Base-by-base conservation (phyloP, 2,888 invertebrate genomes). In the Brachypterus glaber region DNA sequence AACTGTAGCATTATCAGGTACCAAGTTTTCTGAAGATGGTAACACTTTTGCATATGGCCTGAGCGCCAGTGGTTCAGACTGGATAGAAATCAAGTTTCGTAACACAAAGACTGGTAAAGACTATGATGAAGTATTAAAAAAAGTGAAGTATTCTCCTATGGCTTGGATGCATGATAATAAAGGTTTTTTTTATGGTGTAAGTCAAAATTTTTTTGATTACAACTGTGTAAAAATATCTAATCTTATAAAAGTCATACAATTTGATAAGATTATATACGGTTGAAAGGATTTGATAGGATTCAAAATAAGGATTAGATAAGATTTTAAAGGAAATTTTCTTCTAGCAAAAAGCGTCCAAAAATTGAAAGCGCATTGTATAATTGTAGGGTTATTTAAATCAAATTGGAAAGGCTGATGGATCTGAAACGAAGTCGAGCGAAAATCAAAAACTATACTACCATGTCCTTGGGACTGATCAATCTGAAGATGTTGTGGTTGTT, bases 361-460 rank as follows among this genome's bases (percentile, higher is more conserved):
- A n/a, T n/a, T n/a, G n/a, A n/a, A n/a, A n/a, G n/a, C n/a, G n/a
- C n/a, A 26, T 33, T 33, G 29, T 17, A 32, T 45, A 37, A 52
- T 59, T 52, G 33, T 60, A 87, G 86, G 74, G 80, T 18, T 95
- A 89, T 66, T 82, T 86, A 2, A 81, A 84, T 32, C 62, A 66
- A 51, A 72, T 72, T 35, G 89, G 87, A 17, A 85, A 87, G 67
- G 79, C 84, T 2, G 92, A 93, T 69, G 96, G 96, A 2, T 89
- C 90, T 0, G 92, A 93, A 68, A 92, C 92, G 0, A 77, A 79
- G 41, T 76, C 80, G 51, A 89, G 85, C 63, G 75, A 83, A 57
- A 80, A 91, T 67, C 96, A 98, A 66, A 95, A 95, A 62, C 70
- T 98, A 30, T 95, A 81, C 64, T 98, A 90, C 68, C 98, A 98